A percentile compares a stretch with the other conserved stretches of the same genome.
Evolutionary conservation across 2,888 invertebrate genomes (phyloP).

Genomic region (Ctena decussata): DNA sequence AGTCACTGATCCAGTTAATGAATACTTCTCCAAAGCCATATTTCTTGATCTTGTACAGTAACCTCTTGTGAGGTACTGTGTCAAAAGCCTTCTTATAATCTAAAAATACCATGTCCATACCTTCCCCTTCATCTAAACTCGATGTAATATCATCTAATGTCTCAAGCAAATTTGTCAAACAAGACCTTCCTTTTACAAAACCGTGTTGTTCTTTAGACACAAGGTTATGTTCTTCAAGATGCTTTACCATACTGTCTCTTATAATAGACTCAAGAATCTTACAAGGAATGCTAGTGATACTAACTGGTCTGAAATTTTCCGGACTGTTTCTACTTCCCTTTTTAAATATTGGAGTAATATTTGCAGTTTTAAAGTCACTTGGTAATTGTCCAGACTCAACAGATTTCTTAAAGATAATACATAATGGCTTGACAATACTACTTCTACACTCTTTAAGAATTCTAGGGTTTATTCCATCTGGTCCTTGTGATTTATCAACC

Average conservation of each 20-base stretch:
- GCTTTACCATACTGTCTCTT: background rate
- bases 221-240: background rate
- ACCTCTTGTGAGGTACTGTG: background rate
- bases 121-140: background rate
- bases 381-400: background rate
- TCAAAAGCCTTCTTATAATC: background rate
- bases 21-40: background rate
- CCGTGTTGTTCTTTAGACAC: background rate
- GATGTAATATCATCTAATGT: background rate
- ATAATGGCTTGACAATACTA: background rate
- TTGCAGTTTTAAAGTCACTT: background rate
- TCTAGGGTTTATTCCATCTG: background rate
- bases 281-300: background rate
- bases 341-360: background rate
- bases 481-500: background rate
- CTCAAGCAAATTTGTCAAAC: background rate
- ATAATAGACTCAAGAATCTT: background rate
- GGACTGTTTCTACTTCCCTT: background rate
- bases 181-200: background rate
- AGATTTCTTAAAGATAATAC: conserved; percentile 7
- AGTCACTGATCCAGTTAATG: background rate
- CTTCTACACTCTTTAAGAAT: background rate
- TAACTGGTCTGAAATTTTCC: background rate
- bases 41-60: background rate
- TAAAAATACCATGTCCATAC: background rate